Evolutionary conservation across 2,113 vertebrate species (phyloP).

Genomic region (Anser brachyrhynchus): DNA sequence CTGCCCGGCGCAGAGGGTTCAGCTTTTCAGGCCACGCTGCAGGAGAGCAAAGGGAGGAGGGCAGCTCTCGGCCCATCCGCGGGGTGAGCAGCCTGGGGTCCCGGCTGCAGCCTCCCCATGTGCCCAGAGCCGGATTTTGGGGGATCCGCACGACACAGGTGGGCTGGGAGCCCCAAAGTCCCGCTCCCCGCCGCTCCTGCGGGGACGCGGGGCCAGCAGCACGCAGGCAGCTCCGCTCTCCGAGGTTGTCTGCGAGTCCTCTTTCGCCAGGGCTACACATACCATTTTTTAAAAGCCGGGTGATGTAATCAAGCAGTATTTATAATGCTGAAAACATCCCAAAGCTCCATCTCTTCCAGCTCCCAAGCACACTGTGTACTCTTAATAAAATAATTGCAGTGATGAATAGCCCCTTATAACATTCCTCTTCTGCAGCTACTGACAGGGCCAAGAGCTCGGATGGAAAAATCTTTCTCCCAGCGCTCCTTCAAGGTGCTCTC

Average conservation of each 20-base stretch:
- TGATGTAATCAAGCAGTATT: conserved; percentile 58
- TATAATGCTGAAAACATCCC: conserved; percentile 71
- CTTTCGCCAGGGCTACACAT: background rate
- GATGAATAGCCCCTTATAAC: conserved; percentile 63
- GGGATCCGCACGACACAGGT: background rate
- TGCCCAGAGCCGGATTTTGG: background rate
- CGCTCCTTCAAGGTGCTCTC: background rate
- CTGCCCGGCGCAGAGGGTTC: background rate
- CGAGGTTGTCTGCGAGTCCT: conserved; percentile 38
- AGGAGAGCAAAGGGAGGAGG: background rate
- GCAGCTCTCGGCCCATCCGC: background rate
- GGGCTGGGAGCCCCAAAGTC: background rate
- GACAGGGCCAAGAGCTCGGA: conserved; percentile 15
- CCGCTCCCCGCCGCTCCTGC: no score
- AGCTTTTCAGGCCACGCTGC: background rate
- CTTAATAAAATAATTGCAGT: conserved; percentile 69
- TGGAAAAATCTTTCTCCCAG: conserved; percentile 8
- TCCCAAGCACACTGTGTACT: conserved; percentile 64
- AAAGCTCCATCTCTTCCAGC: conserved; percentile 56
- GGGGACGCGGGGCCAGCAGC: background rate
- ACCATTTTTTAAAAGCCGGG: conserved; percentile 29
- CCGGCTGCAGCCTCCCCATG: background rate
- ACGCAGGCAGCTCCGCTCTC: background rate
- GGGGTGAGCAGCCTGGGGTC: background rate
- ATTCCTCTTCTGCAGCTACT: conserved; percentile 41